These are phyloP conservation scores for Camptogramma bilineatum DNA, from an alignment of 2,888 invertebrate species.

Conservation along the genomic window DNA sequence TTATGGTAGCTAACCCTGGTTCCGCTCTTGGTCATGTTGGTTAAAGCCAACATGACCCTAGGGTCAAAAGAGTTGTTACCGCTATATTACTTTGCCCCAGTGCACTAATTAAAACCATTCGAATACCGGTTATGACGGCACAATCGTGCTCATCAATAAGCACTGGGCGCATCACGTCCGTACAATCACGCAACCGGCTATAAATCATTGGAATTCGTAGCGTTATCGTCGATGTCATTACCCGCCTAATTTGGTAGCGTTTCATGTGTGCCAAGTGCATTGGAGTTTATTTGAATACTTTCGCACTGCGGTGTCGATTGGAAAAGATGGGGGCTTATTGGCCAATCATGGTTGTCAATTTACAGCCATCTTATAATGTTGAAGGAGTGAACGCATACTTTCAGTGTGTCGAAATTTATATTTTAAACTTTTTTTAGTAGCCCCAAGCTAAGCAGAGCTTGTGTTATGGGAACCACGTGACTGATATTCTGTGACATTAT, in stretches of 20 bases:
- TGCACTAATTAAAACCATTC: constrained; percentile 45
- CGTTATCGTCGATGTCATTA: constrained; percentile 44
- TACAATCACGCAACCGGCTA: constrained; percentile 47
- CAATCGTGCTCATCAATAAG: constrained; percentile 51
- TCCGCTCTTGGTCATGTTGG: too few relatives aligned
- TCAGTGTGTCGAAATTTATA: too few relatives aligned
- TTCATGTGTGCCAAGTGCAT: constrained; percentile 23
- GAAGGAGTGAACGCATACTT: too few relatives aligned
- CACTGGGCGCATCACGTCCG: constrained; percentile 39
- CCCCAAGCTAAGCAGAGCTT: too few relatives aligned
- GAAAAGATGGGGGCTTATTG: too few relatives aligned
- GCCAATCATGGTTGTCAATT: too few relatives aligned
- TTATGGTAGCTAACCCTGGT: too few relatives aligned
- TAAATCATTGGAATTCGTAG: constrained; percentile 54
- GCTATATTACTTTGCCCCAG: not conserved
- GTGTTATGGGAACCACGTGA: too few relatives aligned
- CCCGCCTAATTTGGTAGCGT: constrained; percentile 48
- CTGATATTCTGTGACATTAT: too few relatives aligned
- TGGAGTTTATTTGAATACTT: not conserved
- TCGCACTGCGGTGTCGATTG: not conserved
- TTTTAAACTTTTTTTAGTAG: too few relatives aligned
- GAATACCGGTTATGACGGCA: constrained; percentile 37
- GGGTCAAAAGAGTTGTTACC: not conserved
- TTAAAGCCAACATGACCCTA: not conserved
- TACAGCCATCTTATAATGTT: too few relatives aligned